Conservation (phyloP, 2,888 invertebrate species). For the Drosophila gaucha region DNA sequence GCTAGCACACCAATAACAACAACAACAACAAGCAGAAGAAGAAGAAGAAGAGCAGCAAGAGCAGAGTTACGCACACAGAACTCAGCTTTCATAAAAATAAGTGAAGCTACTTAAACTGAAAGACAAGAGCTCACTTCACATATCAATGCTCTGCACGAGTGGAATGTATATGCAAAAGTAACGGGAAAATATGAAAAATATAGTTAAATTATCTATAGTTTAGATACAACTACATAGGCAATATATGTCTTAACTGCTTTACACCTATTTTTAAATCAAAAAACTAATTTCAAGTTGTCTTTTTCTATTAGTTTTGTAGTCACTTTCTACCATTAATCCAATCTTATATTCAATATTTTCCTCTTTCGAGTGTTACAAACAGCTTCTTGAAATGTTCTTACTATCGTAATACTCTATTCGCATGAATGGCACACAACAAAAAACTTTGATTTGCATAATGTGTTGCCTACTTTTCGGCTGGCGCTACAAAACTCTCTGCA, state of each 20-base stretch:
- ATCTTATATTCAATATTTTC: too few relatives aligned
- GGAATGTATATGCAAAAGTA: too few relatives aligned
- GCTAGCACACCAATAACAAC: slow-evolving; percentile 57
- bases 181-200: neutral
- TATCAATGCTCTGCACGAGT: slow-evolving; percentile 24
- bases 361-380: neutral
- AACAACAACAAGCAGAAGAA: slow-evolving; percentile 27
- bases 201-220: neutral
- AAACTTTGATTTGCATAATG: slow-evolving; percentile 65
- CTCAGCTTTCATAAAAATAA: slow-evolving; percentile 64
- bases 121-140: neutral
- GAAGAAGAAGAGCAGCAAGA: too few relatives aligned
- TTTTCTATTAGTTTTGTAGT: too few relatives aligned
- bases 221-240: neutral
- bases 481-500: slow-evolving; percentile 31
- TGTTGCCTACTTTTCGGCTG: slow-evolving; percentile 68
- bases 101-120: slow-evolving; percentile 41
- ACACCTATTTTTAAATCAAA: too few relatives aligned
- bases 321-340: too few relatives aligned
- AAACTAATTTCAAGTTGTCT: too few relatives aligned
- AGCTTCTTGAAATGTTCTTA: neutral
- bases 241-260: too few relatives aligned
- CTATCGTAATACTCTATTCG: slow-evolving; percentile 10
- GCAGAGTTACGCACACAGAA: slow-evolving; percentile 22
- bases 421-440: slow-evolving; percentile 7